Evolutionary conservation across 1,140 invertebrate species (phyloP).

Genomic region (Scylla paramamosain): DNA sequence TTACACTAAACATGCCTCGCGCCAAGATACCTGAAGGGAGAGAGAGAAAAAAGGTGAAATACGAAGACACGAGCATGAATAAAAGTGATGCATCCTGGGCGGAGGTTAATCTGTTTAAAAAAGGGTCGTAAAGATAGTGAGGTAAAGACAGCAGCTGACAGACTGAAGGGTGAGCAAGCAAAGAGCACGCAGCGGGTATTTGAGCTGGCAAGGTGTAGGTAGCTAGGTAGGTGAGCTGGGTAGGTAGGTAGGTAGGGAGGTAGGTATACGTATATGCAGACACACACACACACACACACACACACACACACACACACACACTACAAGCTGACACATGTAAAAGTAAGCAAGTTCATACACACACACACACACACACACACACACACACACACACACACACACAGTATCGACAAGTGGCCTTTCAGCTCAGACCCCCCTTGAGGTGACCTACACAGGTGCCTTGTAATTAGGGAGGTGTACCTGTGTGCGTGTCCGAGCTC

Average conservation of each 20-base stretch:
- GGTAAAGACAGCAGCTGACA: neutral
- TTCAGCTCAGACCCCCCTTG: neutral
- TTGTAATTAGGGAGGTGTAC: neutral
- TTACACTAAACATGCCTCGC: too few species aligned
- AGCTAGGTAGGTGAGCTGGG: too few species aligned
- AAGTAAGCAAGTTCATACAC: neutral
- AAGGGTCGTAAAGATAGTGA: neutral
- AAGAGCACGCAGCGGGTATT: neutral
- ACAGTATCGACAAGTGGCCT: constrained; percentile 3
- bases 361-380: constrained; percentile 31
- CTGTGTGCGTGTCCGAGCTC: neutral
- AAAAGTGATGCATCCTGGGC: neutral
- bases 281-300: constrained; percentile 1
- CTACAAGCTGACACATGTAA: too few species aligned
- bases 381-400: too few species aligned
- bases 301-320: neutral
- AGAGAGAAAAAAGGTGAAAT: neutral
- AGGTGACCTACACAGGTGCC: neutral
- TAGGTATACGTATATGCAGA: neutral
- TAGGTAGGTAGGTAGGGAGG: too few species aligned
- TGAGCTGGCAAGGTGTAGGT: too few species aligned
- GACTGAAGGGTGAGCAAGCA: neutral
- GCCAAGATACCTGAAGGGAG: too few species aligned
- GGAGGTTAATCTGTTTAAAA: neutral
- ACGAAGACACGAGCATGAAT: neutral